Evolutionary conservation across 2,888 invertebrate genomes (phyloP), one percentile per base, ranked within the genome.

Genomic region (Acleris laterana): DNA sequence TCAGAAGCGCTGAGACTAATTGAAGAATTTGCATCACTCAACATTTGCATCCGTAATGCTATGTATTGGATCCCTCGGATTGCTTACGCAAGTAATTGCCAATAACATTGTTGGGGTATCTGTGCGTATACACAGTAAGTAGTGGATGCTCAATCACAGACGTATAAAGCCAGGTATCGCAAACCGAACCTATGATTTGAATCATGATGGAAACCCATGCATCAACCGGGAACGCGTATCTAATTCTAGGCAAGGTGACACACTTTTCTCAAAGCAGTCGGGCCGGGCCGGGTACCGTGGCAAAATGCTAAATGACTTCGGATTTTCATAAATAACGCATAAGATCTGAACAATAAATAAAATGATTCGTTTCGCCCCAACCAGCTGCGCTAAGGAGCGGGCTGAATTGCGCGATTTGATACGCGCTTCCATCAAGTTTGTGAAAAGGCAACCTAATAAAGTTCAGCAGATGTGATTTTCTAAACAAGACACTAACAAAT

Each of bases 401-500:
- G 78, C 77, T 85, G 86, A 89, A 90, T 90, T 83, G 84, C 72
- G 71, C 90, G 85, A 93, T 93, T 93, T 86, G 93, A 88, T 89
- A 91, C 91, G 92, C 90, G 89, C 90, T 87, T 90, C 90, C 89
- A 90, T 92, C 90, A 88, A 86, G 83, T 89, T 89, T 90, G 88
- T 90, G 87, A 87, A 91, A 91, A 90, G 87, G 78, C 84, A 80
- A 80, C 81, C 87, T 89, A 88, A 89, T 90, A 90, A 89, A 91
- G 83, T 88, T 90, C 83, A 88, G 88, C 90, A 92, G 92, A 93
- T 91, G 90, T 89, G 90, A 90, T 89, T 86, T 89, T 88, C 87
- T 87, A 87, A 91, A 92, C 90, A 84, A 92, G 92, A 89, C 86
- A 83, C 83, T 88, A 85, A 92, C 87, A 91, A 90, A 91, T 92